These are phyloP conservation scores for Drosophila anomelani DNA, from an alignment of 2,888 invertebrate genomes.

Conservation along the genomic window DNA sequence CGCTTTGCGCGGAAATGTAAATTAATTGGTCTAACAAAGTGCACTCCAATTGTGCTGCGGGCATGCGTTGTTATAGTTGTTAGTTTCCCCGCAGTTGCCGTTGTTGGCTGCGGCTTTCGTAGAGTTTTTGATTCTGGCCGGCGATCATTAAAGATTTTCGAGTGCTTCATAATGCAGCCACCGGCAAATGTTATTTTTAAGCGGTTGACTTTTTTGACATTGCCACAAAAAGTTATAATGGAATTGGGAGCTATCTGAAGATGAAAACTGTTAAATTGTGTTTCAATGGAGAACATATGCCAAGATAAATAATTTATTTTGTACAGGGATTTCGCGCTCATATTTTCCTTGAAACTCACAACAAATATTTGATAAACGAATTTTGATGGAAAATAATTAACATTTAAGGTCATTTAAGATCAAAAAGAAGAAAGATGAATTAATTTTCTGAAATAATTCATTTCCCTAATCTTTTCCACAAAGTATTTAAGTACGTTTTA, in stretches of 20 bases:
- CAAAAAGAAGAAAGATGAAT: no score
- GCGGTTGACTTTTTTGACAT: constrained; percentile 55
- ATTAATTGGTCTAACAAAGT: constrained; percentile 80
- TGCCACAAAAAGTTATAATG: constrained; percentile 52
- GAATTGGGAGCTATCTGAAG: constrained; percentile 6
- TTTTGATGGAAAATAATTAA: no score
- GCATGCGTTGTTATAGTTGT: constrained; percentile 50
- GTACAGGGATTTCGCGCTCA: no score
- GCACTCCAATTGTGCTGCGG: constrained; percentile 68
- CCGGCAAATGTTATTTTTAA: constrained; percentile 13
- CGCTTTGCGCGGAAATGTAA: constrained; percentile 76
- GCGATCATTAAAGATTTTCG: constrained; percentile 45
- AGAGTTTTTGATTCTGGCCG: constrained; percentile 26
- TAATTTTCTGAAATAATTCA: no score
- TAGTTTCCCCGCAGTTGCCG: constrained; percentile 19
- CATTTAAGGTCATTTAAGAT: not conserved
- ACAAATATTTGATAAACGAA: no score
- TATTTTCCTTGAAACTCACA: not conserved
- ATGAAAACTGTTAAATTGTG: constrained; percentile 4
- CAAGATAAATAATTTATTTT: not conserved
- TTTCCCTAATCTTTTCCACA: not conserved
- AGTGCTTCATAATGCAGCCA: constrained; percentile 38
- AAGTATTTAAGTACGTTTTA: not conserved
- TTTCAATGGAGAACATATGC: not conserved
- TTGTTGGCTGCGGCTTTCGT: constrained; percentile 15